These are phyloP conservation scores for Xestia rhomboidea DNA, from an alignment of 2,888 invertebrate species.

Conservation along the genomic window DNA sequence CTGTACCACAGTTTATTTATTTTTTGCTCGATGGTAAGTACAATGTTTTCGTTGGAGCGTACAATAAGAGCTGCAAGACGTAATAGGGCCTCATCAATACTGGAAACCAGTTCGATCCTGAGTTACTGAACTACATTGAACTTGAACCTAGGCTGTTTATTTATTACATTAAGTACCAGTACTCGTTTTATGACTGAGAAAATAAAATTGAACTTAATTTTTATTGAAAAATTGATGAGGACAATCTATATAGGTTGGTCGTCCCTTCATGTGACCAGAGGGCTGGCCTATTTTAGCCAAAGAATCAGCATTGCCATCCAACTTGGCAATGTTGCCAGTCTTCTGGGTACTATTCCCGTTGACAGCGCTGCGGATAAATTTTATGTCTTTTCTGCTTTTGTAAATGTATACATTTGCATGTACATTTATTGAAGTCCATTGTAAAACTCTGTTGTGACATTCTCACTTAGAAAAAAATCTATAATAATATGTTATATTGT, in stretches of 20 bases:
- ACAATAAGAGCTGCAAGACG: slow-evolving; percentile 60
- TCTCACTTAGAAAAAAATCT: neutral
- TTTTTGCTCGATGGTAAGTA: slow-evolving; percentile 29
- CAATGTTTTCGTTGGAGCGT: slow-evolving; percentile 51
- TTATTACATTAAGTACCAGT: slow-evolving; percentile 9
- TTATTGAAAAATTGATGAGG: too few species aligned
- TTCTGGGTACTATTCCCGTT: neutral
- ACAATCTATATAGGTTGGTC: neutral
- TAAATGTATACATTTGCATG: neutral
- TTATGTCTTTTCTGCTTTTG: neutral
- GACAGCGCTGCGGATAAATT: neutral
- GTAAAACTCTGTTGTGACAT: neutral
- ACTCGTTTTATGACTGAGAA: slow-evolving; percentile 9
- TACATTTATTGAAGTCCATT: neutral
- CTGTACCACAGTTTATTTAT: slow-evolving; percentile 36
- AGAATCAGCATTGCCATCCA: neutral
- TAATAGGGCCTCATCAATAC: slow-evolving; percentile 63
- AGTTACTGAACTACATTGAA: slow-evolving; percentile 70
- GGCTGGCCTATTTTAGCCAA: neutral
- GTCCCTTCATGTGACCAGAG: neutral
- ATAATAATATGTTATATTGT: neutral
- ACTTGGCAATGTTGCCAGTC: neutral
- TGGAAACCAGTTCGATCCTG: slow-evolving; percentile 75
- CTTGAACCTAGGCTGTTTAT: slow-evolving; percentile 48
- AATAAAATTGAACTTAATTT: neutral